Evolutionary conservation across 2,113 vertebrate genomes (phyloP).

Genomic region (Melozone crissalis): DNA sequence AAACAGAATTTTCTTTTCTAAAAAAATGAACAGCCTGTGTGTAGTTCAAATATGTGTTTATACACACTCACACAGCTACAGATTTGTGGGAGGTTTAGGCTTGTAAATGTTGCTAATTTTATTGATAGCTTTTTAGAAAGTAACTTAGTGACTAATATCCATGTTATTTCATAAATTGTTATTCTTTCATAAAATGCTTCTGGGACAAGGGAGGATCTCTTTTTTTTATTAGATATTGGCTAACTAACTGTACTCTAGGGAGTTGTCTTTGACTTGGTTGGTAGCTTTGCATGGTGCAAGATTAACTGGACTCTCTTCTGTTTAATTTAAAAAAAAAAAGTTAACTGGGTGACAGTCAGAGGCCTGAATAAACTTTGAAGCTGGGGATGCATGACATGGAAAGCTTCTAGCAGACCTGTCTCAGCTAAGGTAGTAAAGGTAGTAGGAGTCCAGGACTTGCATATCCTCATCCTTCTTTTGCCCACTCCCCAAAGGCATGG

Average conservation of each 20-base stretch:
- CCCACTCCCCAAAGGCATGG: fast-evolving
- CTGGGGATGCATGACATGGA: neutral
- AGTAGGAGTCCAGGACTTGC: neutral
- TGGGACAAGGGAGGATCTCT: neutral
- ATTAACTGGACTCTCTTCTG: neutral
- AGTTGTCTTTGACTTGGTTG: neutral
- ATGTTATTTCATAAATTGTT: neutral
- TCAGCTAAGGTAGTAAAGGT: neutral
- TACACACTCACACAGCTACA: neutral
- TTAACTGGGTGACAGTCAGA: neutral
- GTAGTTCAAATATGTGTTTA: neutral
- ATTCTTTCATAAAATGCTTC: neutral
- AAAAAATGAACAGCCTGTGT: neutral
- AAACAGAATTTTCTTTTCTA: neutral
- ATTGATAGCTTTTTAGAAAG: neutral
- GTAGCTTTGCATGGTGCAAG: neutral
- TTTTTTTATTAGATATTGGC: neutral
- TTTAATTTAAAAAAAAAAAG: neutral
- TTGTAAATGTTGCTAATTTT: neutral
- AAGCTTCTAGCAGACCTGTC: neutral
- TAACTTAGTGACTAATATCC: neutral
- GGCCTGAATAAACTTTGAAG: neutral
- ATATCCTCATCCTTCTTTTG: neutral
- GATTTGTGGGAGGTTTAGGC: neutral
- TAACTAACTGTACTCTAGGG: neutral